Percentiles rank a stretch among this genome's conserved stretches.
phyloP scores from a whole-genome alignment of 1,140 invertebrate species.

The Aphelinus atriplicis region DNA sequence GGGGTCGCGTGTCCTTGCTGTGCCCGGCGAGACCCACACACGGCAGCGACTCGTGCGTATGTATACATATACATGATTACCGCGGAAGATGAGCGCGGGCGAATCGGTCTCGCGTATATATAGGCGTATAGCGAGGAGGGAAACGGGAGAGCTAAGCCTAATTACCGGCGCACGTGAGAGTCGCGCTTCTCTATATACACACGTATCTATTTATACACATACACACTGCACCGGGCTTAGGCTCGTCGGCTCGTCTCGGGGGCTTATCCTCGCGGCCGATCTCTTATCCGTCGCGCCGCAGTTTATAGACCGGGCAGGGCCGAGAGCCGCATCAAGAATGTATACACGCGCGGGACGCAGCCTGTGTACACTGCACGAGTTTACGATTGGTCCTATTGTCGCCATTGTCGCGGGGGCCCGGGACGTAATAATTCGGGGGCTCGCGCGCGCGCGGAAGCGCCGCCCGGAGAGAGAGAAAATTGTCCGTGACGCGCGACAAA shows the following conservation, averaged over 20 bases:
- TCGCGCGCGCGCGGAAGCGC: too few species aligned
- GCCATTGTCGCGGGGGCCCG: neutral
- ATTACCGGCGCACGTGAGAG: slow-evolving; percentile 6
- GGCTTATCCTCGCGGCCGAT: neutral
- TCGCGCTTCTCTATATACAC: slow-evolving; percentile 10
- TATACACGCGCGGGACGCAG: neutral
- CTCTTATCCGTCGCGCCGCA: neutral
- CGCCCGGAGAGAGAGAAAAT: neutral
- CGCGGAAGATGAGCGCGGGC: slow-evolving; percentile 3
- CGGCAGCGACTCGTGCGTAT: too few species aligned
- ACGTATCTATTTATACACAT: neutral
- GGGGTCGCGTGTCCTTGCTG: neutral
- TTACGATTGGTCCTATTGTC: slow-evolving; percentile 1
- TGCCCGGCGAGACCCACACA: neutral
- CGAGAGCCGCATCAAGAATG: neutral
- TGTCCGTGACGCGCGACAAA: neutral
- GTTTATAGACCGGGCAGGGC: neutral
- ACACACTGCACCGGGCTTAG: neutral
- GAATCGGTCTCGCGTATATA: neutral
- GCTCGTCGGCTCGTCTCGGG: neutral
- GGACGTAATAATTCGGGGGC: neutral
- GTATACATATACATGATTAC: neutral
- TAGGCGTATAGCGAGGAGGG: neutral
- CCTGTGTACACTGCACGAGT: neutral
- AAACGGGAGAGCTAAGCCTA: neutral